phyloP scores from a whole-genome alignment of 2,113 vertebrate genomes.

The Ceuthmochares aereus region DNA sequence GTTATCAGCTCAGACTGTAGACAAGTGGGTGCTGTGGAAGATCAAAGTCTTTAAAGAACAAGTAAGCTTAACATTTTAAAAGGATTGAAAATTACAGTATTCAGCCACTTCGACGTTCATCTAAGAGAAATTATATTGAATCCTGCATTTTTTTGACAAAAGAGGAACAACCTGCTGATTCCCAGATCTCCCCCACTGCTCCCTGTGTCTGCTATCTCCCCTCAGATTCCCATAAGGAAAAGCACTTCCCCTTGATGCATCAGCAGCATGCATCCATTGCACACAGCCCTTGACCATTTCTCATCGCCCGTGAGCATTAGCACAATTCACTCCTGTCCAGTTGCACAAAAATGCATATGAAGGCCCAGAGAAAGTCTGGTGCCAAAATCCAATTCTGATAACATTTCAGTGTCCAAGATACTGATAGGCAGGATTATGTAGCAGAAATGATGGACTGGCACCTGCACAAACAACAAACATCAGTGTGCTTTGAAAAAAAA shows the following conservation, averaged over 20 bases:
- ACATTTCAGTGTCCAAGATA: background rate
- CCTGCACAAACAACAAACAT: background rate
- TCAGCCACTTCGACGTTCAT: background rate
- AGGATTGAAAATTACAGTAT: background rate
- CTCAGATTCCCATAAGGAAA: background rate
- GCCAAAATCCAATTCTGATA: background rate
- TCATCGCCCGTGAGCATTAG: background rate
- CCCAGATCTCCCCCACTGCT: background rate
- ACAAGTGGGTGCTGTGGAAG: background rate
- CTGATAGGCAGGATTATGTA: background rate
- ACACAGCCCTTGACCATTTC: background rate
- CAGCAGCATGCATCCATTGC: background rate
- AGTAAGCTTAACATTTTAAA: background rate
- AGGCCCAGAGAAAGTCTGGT: background rate
- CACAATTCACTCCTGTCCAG: background rate
- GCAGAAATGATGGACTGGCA: background rate
- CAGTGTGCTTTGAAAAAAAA: background rate
- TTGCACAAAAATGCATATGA: background rate
- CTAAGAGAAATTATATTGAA: background rate
- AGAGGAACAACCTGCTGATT: background rate
- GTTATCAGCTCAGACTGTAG: background rate
- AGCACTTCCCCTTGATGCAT: background rate
- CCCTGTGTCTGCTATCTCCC: background rate
- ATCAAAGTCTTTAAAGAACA: conserved; percentile 12
- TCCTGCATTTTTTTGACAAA: background rate